phyloP scores from a whole-genome alignment of 1,140 invertebrate species.

The Lysiphlebus fabarum region DNA sequence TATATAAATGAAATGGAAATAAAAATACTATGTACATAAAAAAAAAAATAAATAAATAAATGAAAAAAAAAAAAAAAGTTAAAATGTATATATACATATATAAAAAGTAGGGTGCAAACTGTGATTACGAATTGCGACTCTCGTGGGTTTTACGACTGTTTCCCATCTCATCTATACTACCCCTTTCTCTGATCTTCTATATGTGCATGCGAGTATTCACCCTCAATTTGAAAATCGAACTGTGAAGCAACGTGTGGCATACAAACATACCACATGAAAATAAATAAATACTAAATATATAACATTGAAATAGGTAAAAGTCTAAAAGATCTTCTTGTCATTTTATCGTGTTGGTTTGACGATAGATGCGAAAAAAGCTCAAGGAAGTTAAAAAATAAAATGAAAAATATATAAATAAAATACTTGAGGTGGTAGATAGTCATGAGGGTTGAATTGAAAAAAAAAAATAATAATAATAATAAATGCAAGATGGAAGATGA shows the following conservation, averaged over 20 bases:
- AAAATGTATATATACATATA: too few relatives aligned
- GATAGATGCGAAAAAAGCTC: too few relatives aligned
- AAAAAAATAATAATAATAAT: constrained; percentile 14
- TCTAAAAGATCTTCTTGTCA: neutral
- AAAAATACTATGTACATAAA: neutral
- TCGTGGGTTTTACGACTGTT: constrained; percentile 33
- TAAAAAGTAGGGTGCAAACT: constrained; percentile 28
- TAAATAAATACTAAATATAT: constrained; percentile 44
- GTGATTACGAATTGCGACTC: constrained; percentile 39
- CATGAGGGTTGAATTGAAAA: neutral
- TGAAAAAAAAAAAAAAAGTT: neutral
- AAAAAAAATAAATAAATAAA: neutral
- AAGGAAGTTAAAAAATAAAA: too few relatives aligned
- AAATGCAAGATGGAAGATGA: neutral
- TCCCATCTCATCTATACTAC: neutral
- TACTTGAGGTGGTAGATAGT: neutral
- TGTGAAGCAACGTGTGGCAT: constrained; percentile 25
- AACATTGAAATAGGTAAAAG: constrained; percentile 21
- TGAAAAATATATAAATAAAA: too few relatives aligned
- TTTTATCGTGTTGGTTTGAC: too few relatives aligned
- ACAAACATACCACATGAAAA: constrained; percentile 35
- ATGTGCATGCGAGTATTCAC: constrained; percentile 27
- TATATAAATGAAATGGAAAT: too few relatives aligned
- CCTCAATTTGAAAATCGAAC: constrained; percentile 25
- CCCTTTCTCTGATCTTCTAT: constrained; percentile 1